Percentiles rank a stretch among this genome's conserved stretches.
phyloP scores from a whole-genome alignment of 2,888 invertebrate species.

The Parnassius mnemosyne region DNA sequence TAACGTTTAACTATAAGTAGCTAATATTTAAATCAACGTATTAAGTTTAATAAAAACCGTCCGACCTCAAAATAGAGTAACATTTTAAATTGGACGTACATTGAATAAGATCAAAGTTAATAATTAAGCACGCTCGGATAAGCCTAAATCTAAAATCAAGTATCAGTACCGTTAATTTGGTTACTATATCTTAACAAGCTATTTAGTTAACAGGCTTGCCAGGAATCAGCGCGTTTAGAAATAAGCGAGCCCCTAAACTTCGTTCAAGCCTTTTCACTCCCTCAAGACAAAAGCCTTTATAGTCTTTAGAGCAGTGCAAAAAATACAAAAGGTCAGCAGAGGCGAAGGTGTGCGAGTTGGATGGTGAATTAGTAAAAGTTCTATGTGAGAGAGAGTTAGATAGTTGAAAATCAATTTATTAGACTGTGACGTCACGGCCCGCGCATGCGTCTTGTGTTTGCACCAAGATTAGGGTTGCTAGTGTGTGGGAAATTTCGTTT shows the following conservation, averaged over 20 bases:
- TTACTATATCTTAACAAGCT: not conserved
- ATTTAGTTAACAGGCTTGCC: constrained; percentile 27
- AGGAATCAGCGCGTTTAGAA: constrained; percentile 44
- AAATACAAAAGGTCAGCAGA: constrained; percentile 74
- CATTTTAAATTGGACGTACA: constrained; percentile 1
- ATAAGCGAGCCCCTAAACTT: constrained; percentile 50
- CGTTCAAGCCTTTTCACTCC: constrained; percentile 61
- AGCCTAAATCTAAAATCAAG: constrained; percentile 24
- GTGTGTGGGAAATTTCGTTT: constrained; percentile 32
- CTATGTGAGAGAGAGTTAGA: constrained; percentile 48
- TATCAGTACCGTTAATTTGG: not conserved
- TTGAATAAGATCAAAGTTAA: constrained; percentile 6
- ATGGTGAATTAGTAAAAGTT: constrained; percentile 39
- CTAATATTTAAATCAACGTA: no score
- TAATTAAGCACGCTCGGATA: constrained; percentile 9
- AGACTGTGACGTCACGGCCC: constrained; percentile 74
- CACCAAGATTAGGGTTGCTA: constrained; percentile 71
- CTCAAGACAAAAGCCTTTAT: constrained; percentile 67
- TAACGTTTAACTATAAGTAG: no score
- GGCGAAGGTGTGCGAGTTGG: constrained; percentile 60
- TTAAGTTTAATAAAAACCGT: constrained; percentile 13
- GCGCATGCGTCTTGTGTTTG: constrained; percentile 64
- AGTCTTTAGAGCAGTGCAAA: constrained; percentile 66
- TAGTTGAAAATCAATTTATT: constrained; percentile 80
- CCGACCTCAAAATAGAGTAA: constrained; percentile 10